These are phyloP conservation scores for Sorex fumeus DNA, from an alignment of 2,113 vertebrate species.

Conservation along the genomic window DNA sequence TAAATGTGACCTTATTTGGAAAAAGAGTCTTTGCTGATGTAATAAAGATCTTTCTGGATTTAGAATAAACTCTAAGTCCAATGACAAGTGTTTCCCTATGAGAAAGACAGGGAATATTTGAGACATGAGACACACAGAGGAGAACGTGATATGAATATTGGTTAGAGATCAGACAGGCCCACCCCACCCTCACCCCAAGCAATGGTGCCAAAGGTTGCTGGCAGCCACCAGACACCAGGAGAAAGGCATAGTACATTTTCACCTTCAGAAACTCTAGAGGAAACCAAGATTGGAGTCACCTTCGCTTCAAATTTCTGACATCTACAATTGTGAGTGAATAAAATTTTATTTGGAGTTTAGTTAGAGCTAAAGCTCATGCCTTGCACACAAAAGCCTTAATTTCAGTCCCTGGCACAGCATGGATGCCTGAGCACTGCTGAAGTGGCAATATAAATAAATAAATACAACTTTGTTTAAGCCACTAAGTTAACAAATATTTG, in stretches of 20 bases:
- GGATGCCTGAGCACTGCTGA: background rate
- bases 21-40: background rate
- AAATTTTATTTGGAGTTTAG: background rate
- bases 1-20: slow-evolving; percentile 20
- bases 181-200: background rate
- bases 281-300: background rate
- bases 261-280: background rate
- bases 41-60: background rate
- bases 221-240: background rate
- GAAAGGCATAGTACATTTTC: background rate
- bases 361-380: no score
- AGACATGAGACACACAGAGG: background rate
- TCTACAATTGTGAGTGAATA: background rate
- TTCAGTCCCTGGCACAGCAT: no score
- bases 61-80: background rate
- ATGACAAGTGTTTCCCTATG: background rate
- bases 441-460: no score
- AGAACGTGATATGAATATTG: background rate
- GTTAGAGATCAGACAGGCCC: background rate
- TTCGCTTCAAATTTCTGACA: background rate
- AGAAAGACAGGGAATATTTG: slow-evolving; percentile 1
- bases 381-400: background rate
- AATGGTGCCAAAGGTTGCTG: background rate
- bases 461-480: slow-evolving; percentile 9
- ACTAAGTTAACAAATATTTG: slow-evolving; percentile 18